These are phyloP conservation scores for Setophaga kirtlandii DNA, from an alignment of 2,113 vertebrate species.

Conservation along the genomic window DNA sequence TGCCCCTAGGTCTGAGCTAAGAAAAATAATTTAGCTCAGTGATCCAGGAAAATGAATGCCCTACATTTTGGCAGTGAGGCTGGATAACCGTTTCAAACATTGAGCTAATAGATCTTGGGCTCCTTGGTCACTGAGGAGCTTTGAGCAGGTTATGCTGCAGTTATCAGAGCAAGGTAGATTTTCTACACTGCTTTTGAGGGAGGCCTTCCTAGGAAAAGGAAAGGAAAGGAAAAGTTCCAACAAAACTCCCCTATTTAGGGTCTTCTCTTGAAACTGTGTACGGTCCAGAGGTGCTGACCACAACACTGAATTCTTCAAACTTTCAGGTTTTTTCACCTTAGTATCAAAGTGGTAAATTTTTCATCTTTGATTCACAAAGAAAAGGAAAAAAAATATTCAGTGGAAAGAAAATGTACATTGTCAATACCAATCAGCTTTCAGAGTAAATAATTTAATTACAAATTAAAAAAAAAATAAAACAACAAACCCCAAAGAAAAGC, in stretches of 20 bases:
- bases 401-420: background rate
- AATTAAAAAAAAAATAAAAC: background rate
- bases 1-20: conserved; percentile 44
- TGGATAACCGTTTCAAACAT: background rate
- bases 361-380: background rate
- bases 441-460: conserved; percentile 34
- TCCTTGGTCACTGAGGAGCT: background rate
- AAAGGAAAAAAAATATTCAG: background rate
- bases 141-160: background rate
- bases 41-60: conserved; percentile 50
- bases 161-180: background rate
- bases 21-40: conserved; percentile 48
- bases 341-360: background rate
- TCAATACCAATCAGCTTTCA: conserved; percentile 7
- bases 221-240: background rate
- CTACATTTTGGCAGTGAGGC: conserved; percentile 43
- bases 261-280: background rate
- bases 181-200: background rate
- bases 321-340: background rate
- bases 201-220: background rate
- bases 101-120: background rate
- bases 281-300: background rate
- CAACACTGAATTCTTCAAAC: background rate
- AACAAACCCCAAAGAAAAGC: conserved; percentile 12
- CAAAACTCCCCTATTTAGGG: background rate